These are phyloP conservation scores for Clarias gariepinus DNA, from an alignment of 2,113 vertebrate genomes.

Conservation along the genomic window DNA sequence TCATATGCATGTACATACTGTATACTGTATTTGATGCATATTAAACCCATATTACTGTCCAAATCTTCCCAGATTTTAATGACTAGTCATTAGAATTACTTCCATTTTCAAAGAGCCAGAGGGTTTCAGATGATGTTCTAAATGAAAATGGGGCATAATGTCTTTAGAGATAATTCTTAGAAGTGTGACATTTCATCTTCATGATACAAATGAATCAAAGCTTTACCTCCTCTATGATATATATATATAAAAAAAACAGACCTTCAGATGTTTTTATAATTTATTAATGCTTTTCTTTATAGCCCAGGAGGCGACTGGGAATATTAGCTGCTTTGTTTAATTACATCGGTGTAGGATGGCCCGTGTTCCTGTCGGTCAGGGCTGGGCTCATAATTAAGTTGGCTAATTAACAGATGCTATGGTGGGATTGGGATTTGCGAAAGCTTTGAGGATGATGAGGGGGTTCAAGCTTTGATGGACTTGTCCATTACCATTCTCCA, in stretches of 20 bases:
- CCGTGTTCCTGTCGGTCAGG: constrained; percentile 50
- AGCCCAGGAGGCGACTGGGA: constrained; percentile 42
- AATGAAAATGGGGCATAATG: constrained; percentile 26
- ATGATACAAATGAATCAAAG: constrained; percentile 36
- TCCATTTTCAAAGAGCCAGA: constrained; percentile 26
- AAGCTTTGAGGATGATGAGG: constrained; percentile 39
- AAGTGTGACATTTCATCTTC: constrained; percentile 41
- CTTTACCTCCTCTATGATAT: constrained; percentile 3
- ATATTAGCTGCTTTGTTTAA: constrained; percentile 51
- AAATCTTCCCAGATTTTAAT: constrained; percentile 32
- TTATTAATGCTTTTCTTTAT: constrained; percentile 38
- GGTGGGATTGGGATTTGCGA: constrained; percentile 45
- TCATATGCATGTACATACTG: not conserved
- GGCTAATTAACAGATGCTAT: constrained; percentile 58
- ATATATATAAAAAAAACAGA: constrained; percentile 27
- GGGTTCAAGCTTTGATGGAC: constrained; percentile 41
- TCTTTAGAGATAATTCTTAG: constrained; percentile 24
- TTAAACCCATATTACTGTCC: constrained; percentile 32
- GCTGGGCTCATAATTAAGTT: constrained; percentile 55
- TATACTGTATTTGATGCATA: not conserved
- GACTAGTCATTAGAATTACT: constrained; percentile 10
- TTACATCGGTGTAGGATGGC: constrained; percentile 48
- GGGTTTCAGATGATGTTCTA: constrained; percentile 1
- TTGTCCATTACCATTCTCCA: not conserved
- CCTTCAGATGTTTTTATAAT: constrained; percentile 26